A percentile compares a stretch with the other conserved stretches of the same genome.
Evolutionary conservation across 1,140 invertebrate species (phyloP).

Genomic region (Drosophila bifasciata): DNA sequence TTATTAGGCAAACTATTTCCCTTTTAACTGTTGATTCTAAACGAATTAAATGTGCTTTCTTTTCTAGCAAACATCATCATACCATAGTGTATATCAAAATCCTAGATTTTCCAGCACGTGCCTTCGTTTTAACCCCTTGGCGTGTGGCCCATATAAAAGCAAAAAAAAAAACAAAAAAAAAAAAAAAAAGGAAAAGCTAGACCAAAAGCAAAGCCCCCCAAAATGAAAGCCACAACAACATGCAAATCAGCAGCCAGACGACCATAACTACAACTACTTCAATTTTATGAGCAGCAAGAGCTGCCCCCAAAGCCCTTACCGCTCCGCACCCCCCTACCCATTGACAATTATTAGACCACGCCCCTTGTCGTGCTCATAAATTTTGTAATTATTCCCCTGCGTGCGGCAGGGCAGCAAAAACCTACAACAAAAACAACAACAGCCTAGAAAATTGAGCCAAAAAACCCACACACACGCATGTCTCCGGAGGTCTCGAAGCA

Average conservation of each 20-base stretch:
- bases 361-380: conserved; percentile 80
- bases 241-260: conserved; percentile 51
- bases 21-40: no score
- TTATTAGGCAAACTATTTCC: no score
- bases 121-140: conserved; percentile 75
- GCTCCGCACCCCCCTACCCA: conserved; percentile 22
- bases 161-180: conserved; percentile 29
- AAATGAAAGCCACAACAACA: conserved; percentile 56
- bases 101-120: conserved; percentile 60
- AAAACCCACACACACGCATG: conserved; percentile 69
- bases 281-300: conserved; percentile 67
- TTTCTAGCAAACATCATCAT: no score
- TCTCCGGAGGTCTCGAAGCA: conserved; percentile 56
- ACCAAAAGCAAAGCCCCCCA: conserved; percentile 45
- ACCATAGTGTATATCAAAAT: conserved; percentile 18
- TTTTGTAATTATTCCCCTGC: conserved; percentile 81
- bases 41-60: no score
- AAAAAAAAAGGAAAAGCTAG: conserved; percentile 35
- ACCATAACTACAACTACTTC: conserved; percentile 73
- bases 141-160: conserved; percentile 60
- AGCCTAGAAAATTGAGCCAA: conserved; percentile 28
- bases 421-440: conserved; percentile 23
- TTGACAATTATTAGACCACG: conserved; percentile 80
- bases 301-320: conserved; percentile 5
- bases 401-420: conserved; percentile 55